These are phyloP conservation scores for Microctenopoma lineatum DNA, from an alignment of 2,797 vertebrate genomes.

Conservation along the genomic window DNA sequence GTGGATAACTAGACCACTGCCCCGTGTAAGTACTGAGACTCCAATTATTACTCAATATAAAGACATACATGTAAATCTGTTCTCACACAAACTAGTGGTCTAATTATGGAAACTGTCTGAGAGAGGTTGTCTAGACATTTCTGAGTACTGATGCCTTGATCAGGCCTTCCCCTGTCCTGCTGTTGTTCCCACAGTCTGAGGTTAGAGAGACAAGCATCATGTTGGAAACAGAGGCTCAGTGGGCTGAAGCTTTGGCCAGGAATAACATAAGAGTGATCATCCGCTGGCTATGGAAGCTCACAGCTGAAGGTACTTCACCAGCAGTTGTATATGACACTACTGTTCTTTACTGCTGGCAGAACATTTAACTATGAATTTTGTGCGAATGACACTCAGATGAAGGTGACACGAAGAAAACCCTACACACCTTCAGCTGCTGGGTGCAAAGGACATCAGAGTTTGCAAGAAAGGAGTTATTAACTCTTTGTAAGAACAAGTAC, in stretches of 20 bases:
- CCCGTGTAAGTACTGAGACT: slow-evolving; percentile 49
- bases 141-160: background rate
- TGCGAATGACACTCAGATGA: slow-evolving; percentile 23
- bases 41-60: background rate
- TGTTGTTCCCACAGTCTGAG: background rate
- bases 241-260: slow-evolving; percentile 64
- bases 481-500: slow-evolving; percentile 60
- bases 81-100: slow-evolving; percentile 21
- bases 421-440: slow-evolving; percentile 64
- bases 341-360: background rate
- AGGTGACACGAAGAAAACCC: slow-evolving; percentile 29
- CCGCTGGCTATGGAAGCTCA: slow-evolving; percentile 44
- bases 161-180: background rate
- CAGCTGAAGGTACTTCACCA: slow-evolving; percentile 47
- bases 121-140: slow-evolving; percentile 2
- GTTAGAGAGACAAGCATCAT: slow-evolving; percentile 22
- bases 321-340: background rate
- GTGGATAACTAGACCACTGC: background rate
- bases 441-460: slow-evolving; percentile 67
- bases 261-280: slow-evolving; percentile 71
- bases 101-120: slow-evolving; percentile 20
- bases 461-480: slow-evolving; percentile 69
- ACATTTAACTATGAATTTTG: too few species aligned
- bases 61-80: slow-evolving; percentile 4
- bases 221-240: slow-evolving; percentile 59